phyloP scores from a whole-genome alignment of 2,888 invertebrate genomes.

The Andrena haemorrhoa region DNA sequence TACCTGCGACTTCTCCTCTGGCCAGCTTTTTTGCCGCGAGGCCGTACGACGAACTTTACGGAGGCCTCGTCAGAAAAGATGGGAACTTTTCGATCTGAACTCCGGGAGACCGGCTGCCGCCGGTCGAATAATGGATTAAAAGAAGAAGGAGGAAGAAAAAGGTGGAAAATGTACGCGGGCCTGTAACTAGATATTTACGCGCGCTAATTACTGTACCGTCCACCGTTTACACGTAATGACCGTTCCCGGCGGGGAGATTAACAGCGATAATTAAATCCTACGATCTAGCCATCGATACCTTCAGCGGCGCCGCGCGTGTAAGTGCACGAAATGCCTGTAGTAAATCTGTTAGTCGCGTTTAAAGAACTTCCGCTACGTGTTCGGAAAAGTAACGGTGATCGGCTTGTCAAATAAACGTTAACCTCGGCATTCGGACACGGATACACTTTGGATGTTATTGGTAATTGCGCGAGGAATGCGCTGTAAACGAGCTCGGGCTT shows the following conservation, averaged over 20 bases:
- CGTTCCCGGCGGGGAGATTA: constrained; percentile 31
- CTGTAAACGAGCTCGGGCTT: background rate
- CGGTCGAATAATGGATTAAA: background rate
- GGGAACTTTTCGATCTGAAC: too few relatives aligned
- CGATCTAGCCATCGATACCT: constrained; percentile 55
- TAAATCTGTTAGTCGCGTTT: constrained; percentile 39
- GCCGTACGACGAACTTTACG: constrained; percentile 36
- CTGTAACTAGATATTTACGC: constrained; percentile 1
- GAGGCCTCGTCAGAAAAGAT: constrained; percentile 3
- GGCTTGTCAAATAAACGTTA: constrained; percentile 18
- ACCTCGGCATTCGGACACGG: background rate
- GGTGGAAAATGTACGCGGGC: background rate
- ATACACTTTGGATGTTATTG: background rate
- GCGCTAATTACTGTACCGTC: constrained; percentile 22
- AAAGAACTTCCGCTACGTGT: constrained; percentile 20
- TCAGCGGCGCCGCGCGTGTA: background rate
- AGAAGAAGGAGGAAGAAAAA: background rate
- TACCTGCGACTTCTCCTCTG: background rate
- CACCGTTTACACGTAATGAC: constrained; percentile 16
- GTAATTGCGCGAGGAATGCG: background rate
- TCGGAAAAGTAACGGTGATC: constrained; percentile 2
- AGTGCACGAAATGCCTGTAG: constrained; percentile 6
- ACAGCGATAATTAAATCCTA: constrained; percentile 50
- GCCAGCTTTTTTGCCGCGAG: constrained; percentile 18
- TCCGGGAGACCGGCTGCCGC: background rate